Evolutionary conservation across 2,797 vertebrate species (phyloP).

Genomic region (Crocodylus rhombifer): DNA sequence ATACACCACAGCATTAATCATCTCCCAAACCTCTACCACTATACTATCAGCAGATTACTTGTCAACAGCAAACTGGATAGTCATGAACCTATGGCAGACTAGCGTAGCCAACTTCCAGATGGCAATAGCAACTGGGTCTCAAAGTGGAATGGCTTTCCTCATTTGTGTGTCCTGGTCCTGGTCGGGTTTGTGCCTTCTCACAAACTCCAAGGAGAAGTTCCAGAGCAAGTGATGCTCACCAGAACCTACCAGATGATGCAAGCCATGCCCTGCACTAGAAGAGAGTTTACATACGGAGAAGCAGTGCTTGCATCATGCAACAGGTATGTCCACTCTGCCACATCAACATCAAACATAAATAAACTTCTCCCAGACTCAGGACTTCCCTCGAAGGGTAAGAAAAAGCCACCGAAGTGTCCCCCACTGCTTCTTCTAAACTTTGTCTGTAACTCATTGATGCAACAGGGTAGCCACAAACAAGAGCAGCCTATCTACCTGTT

Average conservation of each 20-base stretch:
- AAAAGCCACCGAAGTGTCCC: background rate
- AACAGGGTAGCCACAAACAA: accelerated
- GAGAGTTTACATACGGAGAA: background rate
- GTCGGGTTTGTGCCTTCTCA: no score
- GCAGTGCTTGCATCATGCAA: background rate
- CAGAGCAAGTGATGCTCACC: no score
- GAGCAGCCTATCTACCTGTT: background rate
- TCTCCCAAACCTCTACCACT: no score
- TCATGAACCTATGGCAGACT: background rate
- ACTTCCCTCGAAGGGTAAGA: slow-evolving; percentile 16
- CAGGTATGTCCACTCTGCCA: background rate
- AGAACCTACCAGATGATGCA: background rate
- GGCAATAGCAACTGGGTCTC: background rate
- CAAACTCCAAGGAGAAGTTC: no score
- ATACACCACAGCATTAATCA: no score
- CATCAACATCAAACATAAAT: background rate
- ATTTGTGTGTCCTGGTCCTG: background rate
- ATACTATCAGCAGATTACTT: no score
- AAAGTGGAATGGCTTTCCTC: background rate
- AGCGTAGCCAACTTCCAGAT: background rate
- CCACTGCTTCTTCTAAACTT: background rate
- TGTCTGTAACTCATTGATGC: background rate
- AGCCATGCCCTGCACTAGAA: slow-evolving; percentile 6
- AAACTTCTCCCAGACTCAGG: background rate
- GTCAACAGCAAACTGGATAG: background rate